A percentile compares a stretch with the other conserved stretches of the same genome.
phyloP scores from a whole-genome alignment of 2,888 invertebrate genomes.

The Lymantria monacha region DNA sequence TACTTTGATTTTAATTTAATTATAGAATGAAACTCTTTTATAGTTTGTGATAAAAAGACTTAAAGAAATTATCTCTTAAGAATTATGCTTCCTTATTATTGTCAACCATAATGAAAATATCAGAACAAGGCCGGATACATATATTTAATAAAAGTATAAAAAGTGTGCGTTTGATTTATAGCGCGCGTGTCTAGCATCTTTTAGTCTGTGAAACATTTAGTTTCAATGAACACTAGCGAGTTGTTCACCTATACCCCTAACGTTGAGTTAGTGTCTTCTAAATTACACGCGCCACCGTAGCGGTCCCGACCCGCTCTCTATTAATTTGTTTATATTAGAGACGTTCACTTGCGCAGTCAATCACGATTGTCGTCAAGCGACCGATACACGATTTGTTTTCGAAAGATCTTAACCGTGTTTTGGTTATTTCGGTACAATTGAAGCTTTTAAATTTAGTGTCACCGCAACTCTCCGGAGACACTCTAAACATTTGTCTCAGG shows the following conservation, averaged over 20 bases:
- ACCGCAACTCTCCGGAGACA: slow-evolving; percentile 79
- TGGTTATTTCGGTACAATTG: slow-evolving; percentile 81
- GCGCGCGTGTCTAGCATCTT: slow-evolving; percentile 50
- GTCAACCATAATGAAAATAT: slow-evolving; percentile 59
- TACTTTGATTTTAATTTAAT: slow-evolving; percentile 36
- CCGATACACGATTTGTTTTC: slow-evolving; percentile 81
- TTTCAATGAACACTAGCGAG: slow-evolving; percentile 52
- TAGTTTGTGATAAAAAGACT: slow-evolving; percentile 32
- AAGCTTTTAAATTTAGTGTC: slow-evolving; percentile 82
- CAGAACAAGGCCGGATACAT: slow-evolving; percentile 60
- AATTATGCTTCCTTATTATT: slow-evolving; percentile 66
- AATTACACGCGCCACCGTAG: slow-evolving; percentile 52
- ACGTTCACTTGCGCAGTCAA: slow-evolving; percentile 80
- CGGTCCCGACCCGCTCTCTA: slow-evolving; percentile 62
- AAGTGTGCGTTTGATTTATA: slow-evolving; percentile 61
- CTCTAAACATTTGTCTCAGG: slow-evolving; percentile 78
- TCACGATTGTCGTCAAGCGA: slow-evolving; percentile 78
- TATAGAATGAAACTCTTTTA: slow-evolving; percentile 40
- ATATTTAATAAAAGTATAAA: slow-evolving; percentile 56
- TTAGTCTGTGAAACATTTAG: slow-evolving; percentile 38
- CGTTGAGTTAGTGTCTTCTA: slow-evolving; percentile 41
- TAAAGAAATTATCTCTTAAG: slow-evolving; percentile 51
- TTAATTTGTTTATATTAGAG: slow-evolving; percentile 82
- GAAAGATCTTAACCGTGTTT: slow-evolving; percentile 81
- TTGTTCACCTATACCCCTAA: slow-evolving; percentile 41